phyloP scores from a whole-genome alignment of 2,888 invertebrate genomes.

The Watsonalla cultraria region DNA sequence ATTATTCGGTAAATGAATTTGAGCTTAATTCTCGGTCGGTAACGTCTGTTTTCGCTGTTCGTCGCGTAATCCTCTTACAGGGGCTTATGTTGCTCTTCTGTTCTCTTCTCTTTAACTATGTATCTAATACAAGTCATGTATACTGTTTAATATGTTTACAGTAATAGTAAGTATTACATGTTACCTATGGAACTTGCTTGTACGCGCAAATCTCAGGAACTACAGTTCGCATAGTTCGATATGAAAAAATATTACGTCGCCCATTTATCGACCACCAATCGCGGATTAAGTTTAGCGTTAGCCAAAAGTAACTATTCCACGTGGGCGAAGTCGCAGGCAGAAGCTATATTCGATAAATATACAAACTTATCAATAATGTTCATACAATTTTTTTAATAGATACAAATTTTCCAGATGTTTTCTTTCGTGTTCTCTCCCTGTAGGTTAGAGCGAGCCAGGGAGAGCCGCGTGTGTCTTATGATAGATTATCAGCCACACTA shows the following conservation, averaged over 20 bases:
- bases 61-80: not conserved
- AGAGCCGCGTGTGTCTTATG: slow-evolving; percentile 80
- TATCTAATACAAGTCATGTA: not conserved
- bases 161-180: too few relatives aligned
- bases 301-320: too few relatives aligned
- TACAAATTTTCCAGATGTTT: slow-evolving; percentile 7
- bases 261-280: too few relatives aligned
- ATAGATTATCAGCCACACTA: slow-evolving; percentile 75
- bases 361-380: too few relatives aligned
- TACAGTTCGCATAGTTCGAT: not conserved
- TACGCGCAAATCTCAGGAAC: not conserved
- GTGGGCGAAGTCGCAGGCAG: too few relatives aligned
- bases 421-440: slow-evolving; percentile 5
- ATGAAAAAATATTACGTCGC: not conserved
- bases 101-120: not conserved
- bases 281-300: too few relatives aligned
- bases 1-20: not conserved
- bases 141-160: not conserved
- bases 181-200: too few relatives aligned
- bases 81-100: not conserved
- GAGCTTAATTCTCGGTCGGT: not conserved
- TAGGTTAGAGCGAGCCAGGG: slow-evolving; percentile 25
- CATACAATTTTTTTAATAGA: too few relatives aligned
- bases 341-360: too few relatives aligned
- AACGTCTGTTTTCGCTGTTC: not conserved